Evolutionary conservation across 2,888 invertebrate species (phyloP).

Genomic region (Pegoplata infirma): DNA sequence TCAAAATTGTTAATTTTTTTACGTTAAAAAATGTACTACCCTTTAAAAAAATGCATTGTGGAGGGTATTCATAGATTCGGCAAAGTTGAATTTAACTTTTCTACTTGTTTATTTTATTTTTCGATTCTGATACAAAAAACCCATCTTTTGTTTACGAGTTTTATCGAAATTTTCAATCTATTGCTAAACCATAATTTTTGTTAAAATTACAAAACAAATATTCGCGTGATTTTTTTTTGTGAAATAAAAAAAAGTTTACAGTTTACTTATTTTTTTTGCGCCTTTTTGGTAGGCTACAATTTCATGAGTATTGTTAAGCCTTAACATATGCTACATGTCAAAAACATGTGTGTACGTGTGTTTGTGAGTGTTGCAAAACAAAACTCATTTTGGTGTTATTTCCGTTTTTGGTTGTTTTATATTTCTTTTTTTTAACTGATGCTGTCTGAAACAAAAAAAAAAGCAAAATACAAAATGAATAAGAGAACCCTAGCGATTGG

Average conservation of each 20-base stretch:
- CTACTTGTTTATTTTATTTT: too few species aligned
- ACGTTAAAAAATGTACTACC: too few species aligned
- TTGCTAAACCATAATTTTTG: conserved; percentile 62
- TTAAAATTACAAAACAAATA: conserved; percentile 41
- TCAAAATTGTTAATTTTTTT: too few species aligned
- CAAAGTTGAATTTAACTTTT: too few species aligned
- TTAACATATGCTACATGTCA: conserved; percentile 51
- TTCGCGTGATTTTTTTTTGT: conserved; percentile 43
- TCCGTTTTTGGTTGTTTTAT: conserved; percentile 42
- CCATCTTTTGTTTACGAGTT: conserved; percentile 62
- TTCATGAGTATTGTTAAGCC: conserved; percentile 39
- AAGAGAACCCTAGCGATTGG: conserved; percentile 31
- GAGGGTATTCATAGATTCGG: too few species aligned
- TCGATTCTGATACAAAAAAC: conserved; percentile 30
- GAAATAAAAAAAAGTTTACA: not conserved
- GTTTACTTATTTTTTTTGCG: conserved; percentile 7
- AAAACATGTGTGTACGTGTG: conserved; percentile 15
- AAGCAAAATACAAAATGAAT: conserved; percentile 31
- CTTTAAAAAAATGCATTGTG: too few species aligned
- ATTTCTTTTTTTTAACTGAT: conserved; percentile 56
- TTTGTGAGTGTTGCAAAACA: not conserved
- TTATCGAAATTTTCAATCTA: conserved; percentile 63
- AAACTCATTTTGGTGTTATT: conserved; percentile 38
- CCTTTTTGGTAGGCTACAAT: conserved; percentile 52
- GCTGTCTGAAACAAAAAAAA: conserved; percentile 53